A percentile compares a stretch with the other conserved stretches of the same genome.
Evolutionary conservation across 2,888 invertebrate species (phyloP).

Genomic region (Podabrus alpinus): DNA sequence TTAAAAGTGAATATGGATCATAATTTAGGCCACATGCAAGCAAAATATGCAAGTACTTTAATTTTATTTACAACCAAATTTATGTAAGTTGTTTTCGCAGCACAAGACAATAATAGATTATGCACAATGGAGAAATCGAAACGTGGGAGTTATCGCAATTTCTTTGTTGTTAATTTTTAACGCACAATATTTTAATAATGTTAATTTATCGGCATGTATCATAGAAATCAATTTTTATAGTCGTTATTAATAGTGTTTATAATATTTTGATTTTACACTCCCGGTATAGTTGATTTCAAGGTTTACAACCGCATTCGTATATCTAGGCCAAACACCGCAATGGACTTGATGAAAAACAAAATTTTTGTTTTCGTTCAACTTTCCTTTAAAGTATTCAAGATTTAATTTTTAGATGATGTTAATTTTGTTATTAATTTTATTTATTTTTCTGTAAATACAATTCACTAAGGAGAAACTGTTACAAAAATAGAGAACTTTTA

Average conservation of each 20-base stretch:
- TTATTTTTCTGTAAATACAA: background rate
- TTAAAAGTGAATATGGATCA: background rate
- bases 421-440: background rate
- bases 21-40: background rate
- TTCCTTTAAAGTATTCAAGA: background rate
- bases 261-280: background rate
- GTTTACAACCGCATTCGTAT: background rate
- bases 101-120: background rate
- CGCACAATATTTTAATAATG: background rate
- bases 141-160: background rate
- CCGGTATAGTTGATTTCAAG: background rate
- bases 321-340: background rate
- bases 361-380: background rate
- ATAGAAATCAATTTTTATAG: background rate
- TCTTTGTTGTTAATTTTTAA: background rate
- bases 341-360: background rate
- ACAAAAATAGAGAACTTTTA: background rate
- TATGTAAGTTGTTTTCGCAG: background rate
- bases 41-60: background rate
- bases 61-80: background rate
- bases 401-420: background rate
- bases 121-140: conserved; percentile 2
- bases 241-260: background rate
- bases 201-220: background rate
- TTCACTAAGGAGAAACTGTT: background rate